Evolutionary conservation across 2,113 vertebrate genomes (phyloP), one percentile per base, ranked within the genome.

Genomic region (Pterocles burchelli): DNA sequence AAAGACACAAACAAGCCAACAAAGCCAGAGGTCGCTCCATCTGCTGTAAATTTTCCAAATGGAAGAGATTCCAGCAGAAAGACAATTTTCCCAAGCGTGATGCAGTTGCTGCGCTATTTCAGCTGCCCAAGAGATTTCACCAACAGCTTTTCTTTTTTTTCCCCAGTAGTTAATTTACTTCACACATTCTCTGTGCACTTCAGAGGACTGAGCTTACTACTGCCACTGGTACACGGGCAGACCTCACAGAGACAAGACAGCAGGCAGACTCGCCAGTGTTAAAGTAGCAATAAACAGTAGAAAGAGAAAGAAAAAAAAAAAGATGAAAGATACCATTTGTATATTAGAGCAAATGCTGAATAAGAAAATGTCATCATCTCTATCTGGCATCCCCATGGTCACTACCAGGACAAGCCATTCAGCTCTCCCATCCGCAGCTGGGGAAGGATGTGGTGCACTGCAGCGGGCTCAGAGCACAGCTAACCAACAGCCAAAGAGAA

Each of bases 41-140:
- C 73, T 72, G 52, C 90, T 68, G 45, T 75, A 84, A 61, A 84
- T 83, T 85, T 96, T 81, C 72, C 79, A 90, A 67, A 78, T 22
- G 45, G 55, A 86, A 75, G 57, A 33, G 33, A 84, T 43, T 43
- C 52, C 68, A 90, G 57, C 33, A 94, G 45, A 74, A 92, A 75
- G 85, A 80, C 48, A 41, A 8, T 29, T 67, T 96, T 81, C 41
- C 61, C 79, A 65, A 93, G 79, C 7, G 13, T 0, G 0, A 41
- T 17, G 43, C 63, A 81, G 77, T 81, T 84, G 51, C 59, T 59
- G 38, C 5, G 55, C 36, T 94, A n/a, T 81, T 95, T 74, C 65
- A 84, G 16, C 48, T 24, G 36, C 57, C 48, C 43, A 45, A 18
- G 75, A 71, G 61, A 91, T 9, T 16, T 70, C 71, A 74, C 18